Base-by-base conservation (phyloP, 2,888 invertebrate species). In the Drosophila anomalata region DNA sequence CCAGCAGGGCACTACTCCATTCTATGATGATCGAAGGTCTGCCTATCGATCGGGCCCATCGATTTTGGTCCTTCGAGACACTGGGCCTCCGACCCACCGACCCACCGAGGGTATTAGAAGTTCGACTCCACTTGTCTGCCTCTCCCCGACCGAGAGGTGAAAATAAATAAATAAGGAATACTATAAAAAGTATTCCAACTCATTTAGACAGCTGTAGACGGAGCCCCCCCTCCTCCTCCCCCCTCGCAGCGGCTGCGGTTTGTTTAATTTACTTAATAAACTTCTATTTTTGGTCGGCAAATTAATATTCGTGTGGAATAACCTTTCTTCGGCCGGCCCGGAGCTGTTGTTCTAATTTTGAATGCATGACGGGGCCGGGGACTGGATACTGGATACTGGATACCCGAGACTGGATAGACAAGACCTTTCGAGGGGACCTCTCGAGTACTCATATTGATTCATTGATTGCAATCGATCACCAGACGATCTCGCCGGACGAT, bases 121-220 rank as follows among this genome's bases (percentile, higher is more conserved):
- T n/a, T 36, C 36, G 36, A 29, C 29, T 20, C 20, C 29, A 3
- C 12, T 36, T 14, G 6, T 47, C 20, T 20, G 9, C 17, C 8
- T 7, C 47, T 62, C 59, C 79, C 52, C 36, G 36, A n/a, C 61
- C 41, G 69, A n/a, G 39, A 44, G 58, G 26, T 33, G 50, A 54
- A 58, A 73, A 73, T 59, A 73, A 66, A 59, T 58, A 72, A 63
- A 53, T 59, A 57, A 57, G 26, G 5, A 42, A 47, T 31, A 41
- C 50, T n/a, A 48, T 26, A 41, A 51, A 17, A 47, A 47, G 14
- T 31, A 20, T 51, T 51, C 14, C 36, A 41, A 44, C 52, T 42
- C 65, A 62, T 65, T 66, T 66, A 20, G 48, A 52, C 67, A 67
- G 67, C 67, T 67, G 67, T 54, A 46, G 65, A 54, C 48, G 56